Percentiles rank a stretch among this genome's conserved stretches.
phyloP scores from a whole-genome alignment of 2,888 invertebrate species.

The Nomada fucata region DNA sequence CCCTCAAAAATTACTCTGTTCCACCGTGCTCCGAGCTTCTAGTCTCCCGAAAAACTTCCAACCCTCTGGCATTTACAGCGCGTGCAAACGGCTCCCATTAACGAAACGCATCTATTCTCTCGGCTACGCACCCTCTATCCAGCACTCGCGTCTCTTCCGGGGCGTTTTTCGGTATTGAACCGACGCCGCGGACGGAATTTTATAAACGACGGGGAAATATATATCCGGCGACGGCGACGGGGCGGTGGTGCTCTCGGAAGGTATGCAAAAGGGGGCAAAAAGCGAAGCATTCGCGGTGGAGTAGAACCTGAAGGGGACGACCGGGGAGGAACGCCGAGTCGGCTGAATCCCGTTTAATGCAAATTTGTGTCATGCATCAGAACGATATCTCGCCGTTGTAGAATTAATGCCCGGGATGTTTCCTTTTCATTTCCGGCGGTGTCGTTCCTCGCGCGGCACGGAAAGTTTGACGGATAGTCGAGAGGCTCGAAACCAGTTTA shows the following conservation, averaged over 20 bases:
- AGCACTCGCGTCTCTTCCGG: neutral
- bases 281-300: conserved; percentile 49
- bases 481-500: conserved; percentile 5
- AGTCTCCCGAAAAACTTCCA: neutral
- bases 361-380: conserved; percentile 67
- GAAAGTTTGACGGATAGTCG: conserved; percentile 66
- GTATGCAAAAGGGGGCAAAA: conserved; percentile 50
- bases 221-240: conserved; percentile 23
- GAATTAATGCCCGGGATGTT: conserved; percentile 73
- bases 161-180: conserved; percentile 47
- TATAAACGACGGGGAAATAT: conserved; percentile 48
- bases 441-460: conserved; percentile 42
- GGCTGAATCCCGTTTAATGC: conserved; percentile 68
- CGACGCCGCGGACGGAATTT: conserved; percentile 47
- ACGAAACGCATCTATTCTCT: conserved; percentile 4
- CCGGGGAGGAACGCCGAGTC: conserved; percentile 56
- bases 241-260: conserved; percentile 6
- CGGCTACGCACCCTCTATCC: neutral
- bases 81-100: conserved; percentile 9
- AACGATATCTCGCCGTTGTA: conserved; percentile 65
- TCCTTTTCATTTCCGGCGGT: conserved; percentile 74
- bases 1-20: conserved; percentile 19
- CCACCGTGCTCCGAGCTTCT: neutral
- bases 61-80: neutral
- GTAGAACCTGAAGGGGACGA: conserved; percentile 10